Conservation (phyloP, 2,888 invertebrate species). For the Drosophila hamatofila region DNA sequence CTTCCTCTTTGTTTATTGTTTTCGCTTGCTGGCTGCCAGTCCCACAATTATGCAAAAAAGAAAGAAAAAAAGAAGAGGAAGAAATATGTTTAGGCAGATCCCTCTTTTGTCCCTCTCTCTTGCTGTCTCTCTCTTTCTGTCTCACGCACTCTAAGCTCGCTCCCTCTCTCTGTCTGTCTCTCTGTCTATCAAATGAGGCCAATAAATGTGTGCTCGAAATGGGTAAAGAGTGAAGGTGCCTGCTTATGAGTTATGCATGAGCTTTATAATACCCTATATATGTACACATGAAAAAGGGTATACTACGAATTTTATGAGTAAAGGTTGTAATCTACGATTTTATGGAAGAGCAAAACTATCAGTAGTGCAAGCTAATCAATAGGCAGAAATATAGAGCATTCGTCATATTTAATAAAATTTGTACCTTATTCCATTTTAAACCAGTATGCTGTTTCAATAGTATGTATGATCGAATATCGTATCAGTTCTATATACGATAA, state of each 20-base stretch:
- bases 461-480: too few relatives aligned
- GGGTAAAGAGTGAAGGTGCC: conserved; percentile 20
- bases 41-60: conserved; percentile 69
- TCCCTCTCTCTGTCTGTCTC: conserved; percentile 15
- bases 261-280: conserved; percentile 29
- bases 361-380: too few relatives aligned
- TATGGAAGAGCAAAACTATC: too few relatives aligned
- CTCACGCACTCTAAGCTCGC: background rate
- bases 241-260: conserved; percentile 76
- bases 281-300: background rate
- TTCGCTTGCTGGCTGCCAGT: conserved; percentile 46
- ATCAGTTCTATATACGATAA: too few relatives aligned
- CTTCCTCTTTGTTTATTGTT: conserved; percentile 52
- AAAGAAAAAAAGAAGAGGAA: background rate
- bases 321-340: too few relatives aligned
- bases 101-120: conserved; percentile 20
- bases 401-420: too few relatives aligned
- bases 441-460: too few relatives aligned
- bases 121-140: conserved; percentile 4
- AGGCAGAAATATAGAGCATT: too few relatives aligned
- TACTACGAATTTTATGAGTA: background rate
- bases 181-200: conserved; percentile 48
- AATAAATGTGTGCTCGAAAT: conserved; percentile 48
- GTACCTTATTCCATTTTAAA: too few relatives aligned
- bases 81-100: conserved; percentile 32